Evolutionary conservation across 2,113 vertebrate species (phyloP), one percentile per base, ranked within the genome.

Genomic region (Chaetorhynchus papuensis): DNA sequence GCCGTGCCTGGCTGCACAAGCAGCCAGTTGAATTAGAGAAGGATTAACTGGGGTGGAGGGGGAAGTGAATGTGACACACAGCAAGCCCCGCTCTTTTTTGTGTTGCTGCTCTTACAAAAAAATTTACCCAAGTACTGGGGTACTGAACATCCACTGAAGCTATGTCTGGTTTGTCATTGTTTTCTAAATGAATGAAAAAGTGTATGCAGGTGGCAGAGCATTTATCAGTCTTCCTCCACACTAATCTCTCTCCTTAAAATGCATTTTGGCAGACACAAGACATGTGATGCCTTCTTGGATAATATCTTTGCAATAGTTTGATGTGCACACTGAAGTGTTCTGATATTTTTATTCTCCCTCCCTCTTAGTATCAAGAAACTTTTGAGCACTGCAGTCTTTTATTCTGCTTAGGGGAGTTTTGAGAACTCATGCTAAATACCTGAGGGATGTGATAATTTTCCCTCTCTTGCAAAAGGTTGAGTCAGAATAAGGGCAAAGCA

Each of bases 1-100:
- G 76, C 88, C 0, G 44, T 96, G 94, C 94, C 83, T 95, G 92
- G 76, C 94, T 89, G 92, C 93, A 75, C 88, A 53, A 61, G 76
- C 83, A 81, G 52, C 74, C 60, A 44, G 76, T n/a, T 95, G 92
- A 95, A 95, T 96, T 96, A 93, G 41, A 71, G 49, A 57, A 78
- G 94, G 92, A 93, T 96, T 94, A 96, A 70, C 76, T 39, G 19
- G 9, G 35, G 3, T 57, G 50, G 47, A 37, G 52, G 22, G 64
- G 33, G 14, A 33, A 18, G 53, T 27, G 24, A 90, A 74, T 68
- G 72, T 68, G 69, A 37, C 9, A 20, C 72, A 65, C 65, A 86
- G 83, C 56, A 79, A 94, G 52, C 18, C 53, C 65, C 70, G 53
- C 59, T 81, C 49, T 70, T 61, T 57, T 75, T 75, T 90, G 30